A percentile compares a stretch with the other conserved stretches of the same genome.
Evolutionary conservation across 2,888 invertebrate genomes (phyloP).

Genomic region (Leptopilina syphax): DNA sequence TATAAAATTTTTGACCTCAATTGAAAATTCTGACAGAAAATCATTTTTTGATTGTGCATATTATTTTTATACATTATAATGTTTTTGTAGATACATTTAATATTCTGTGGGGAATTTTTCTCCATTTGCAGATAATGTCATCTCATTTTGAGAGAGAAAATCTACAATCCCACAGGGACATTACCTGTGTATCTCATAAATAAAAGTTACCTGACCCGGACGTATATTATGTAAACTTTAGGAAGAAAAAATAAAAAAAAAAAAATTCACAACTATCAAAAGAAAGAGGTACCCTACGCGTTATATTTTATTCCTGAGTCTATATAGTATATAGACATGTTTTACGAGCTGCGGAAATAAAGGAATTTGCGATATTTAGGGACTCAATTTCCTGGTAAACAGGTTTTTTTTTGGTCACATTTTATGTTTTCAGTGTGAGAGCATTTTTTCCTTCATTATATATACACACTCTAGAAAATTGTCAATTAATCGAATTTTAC

Average conservation of each 20-base stretch:
- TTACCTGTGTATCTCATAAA: constrained; percentile 41
- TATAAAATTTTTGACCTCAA: no score
- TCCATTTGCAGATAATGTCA: constrained; percentile 27
- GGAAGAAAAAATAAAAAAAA: not conserved
- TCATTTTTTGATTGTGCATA: no score
- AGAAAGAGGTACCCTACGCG: constrained; percentile 31
- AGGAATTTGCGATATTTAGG: constrained; percentile 31
- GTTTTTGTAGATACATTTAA: not conserved
- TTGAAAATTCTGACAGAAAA: no score
- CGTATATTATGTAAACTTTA: constrained; percentile 19
- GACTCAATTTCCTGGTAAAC: constrained; percentile 24
- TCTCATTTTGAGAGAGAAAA: constrained; percentile 24
- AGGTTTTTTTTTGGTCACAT: not conserved
- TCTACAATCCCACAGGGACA: constrained; percentile 16
- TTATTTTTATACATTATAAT: no score
- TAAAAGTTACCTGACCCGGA: constrained; percentile 31
- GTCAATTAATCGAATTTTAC: no score
- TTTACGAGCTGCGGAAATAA: constrained; percentile 37
- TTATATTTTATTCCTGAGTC: constrained; percentile 27
- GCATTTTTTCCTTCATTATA: no score
- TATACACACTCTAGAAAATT: no score
- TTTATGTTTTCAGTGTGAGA: not conserved
- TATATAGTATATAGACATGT: constrained; percentile 5
- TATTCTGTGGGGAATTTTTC: constrained; percentile 14
- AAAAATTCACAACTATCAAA: constrained; percentile 3